Evolutionary conservation across 2,888 invertebrate genomes (phyloP).

Genomic region (Lepidocyrtoides sp.): DNA sequence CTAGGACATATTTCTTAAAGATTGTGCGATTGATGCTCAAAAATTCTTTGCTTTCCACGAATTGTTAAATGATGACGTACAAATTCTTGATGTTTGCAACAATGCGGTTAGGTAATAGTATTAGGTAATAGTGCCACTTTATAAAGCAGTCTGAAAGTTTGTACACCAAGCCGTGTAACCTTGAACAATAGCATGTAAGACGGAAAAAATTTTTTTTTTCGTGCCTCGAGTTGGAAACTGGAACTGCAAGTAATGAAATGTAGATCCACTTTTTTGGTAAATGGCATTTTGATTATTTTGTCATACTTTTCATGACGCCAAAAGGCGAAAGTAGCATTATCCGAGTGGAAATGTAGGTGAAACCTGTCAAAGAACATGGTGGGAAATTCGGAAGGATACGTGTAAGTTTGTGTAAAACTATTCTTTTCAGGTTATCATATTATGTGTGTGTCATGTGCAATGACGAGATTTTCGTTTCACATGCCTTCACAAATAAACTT

Average conservation of each 20-base stretch:
- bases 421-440: conserved; percentile 8
- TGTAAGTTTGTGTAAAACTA: background rate
- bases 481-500: background rate
- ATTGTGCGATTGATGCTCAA: too few relatives aligned
- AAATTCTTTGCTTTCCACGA: too few relatives aligned
- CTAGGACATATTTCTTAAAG: too few relatives aligned
- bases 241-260: background rate
- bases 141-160: background rate
- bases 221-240: background rate
- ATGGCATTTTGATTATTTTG: conserved; percentile 36
- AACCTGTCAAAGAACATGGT: background rate
- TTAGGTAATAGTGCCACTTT: background rate
- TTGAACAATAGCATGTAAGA: background rate
- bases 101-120: too few relatives aligned
- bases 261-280: conserved; percentile 22
- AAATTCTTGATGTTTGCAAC: too few relatives aligned
- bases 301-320: background rate
- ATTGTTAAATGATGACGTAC: too few relatives aligned
- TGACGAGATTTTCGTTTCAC: background rate
- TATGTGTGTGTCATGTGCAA: background rate
- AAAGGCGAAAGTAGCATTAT: background rate
- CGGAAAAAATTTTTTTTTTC: background rate
- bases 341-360: background rate
- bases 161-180: background rate
- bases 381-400: background rate